Base-by-base conservation (phyloP, 2,113 vertebrate genomes). In the Oryzias celebensis region DNA sequence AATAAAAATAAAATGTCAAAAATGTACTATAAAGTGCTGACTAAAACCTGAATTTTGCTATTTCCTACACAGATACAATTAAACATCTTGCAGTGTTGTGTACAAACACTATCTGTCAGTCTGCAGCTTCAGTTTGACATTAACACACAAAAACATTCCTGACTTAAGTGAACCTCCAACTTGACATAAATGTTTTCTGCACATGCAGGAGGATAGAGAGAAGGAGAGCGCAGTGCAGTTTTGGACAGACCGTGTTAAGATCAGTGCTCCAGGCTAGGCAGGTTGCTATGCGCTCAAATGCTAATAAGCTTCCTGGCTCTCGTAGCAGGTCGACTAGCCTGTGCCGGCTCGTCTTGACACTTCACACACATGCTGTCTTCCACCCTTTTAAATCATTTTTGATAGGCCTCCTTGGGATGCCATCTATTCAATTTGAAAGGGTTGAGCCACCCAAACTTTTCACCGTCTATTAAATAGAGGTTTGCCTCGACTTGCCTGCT, bases 361-460 rank as follows among this genome's bases (percentile, higher is more conserved):
- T 84, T 87, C 81, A 80, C 82, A 88, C 82, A 82, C 83, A 84
- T 23, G 84, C 84, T 73, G 80, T 84, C 81, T 85, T 86, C 84
- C 82, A 81, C 78, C 75, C 87, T 85, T 89, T 89, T 91, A 89
- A 90, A 89, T 89, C 83, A 89, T 88, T 88, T 88, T 84, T 86
- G 88, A 90, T 88, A 75, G 86, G 83, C 78, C 83, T 90, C 85
- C 72, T 82, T 68, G 78, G 87, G 85, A 87, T 82, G 88, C 84
- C 87, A 84, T 87, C 88, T 79, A 86, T 87, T 88, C 90, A 75
- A 87, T 88, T 88, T 88, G 85, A 90, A 87, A 87, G 77, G 84
- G 81, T 68, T 86, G 86, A 89, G 86, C 85, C 89, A 88, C 88
- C 84, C 86, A 91, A 89, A 87, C 85, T 90, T 90, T 87, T 76